A percentile compares a stretch with the other conserved stretches of the same genome.
phyloP scores from a whole-genome alignment of 2,888 invertebrate species.

The Hirtodrosophila trivittata region DNA sequence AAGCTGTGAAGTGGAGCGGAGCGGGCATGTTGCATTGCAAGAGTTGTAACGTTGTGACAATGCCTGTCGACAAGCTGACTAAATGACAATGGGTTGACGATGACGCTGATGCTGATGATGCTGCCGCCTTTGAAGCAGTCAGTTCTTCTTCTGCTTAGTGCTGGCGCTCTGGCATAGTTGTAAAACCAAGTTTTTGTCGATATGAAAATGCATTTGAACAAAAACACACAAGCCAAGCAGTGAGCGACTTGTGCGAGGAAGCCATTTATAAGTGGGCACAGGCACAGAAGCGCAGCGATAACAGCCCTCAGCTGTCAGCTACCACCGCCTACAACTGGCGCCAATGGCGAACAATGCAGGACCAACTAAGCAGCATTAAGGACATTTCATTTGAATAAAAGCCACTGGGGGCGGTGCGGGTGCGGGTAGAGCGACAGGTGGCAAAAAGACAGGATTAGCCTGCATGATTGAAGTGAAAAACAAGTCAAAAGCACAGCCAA shows the following conservation, averaged over 20 bases:
- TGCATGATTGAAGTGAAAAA: conserved; percentile 50
- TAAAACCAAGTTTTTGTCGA: conserved; percentile 70
- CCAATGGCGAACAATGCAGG: conserved; percentile 59
- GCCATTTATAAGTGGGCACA: conserved; percentile 39
- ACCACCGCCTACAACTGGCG: conserved; percentile 35
- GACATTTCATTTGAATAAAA: conserved; percentile 67
- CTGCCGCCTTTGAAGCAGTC: conserved; percentile 47
- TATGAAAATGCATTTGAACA: conserved; percentile 73
- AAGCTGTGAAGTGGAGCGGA: conserved; percentile 25
- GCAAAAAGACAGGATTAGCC: conserved; percentile 45
- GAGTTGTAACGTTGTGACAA: conserved; percentile 75
- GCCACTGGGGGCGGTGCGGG: background rate
- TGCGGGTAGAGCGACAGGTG: conserved; percentile 61
- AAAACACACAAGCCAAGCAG: conserved; percentile 27
- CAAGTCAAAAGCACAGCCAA: conserved; percentile 21
- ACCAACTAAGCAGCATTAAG: conserved; percentile 73
- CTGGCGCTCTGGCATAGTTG: conserved; percentile 44
- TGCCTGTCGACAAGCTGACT: conserved; percentile 75
- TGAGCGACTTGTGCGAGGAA: too few relatives aligned
- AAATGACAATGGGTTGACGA: conserved; percentile 66
- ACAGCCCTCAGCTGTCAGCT: conserved; percentile 45
- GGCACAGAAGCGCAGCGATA: conserved; percentile 32
- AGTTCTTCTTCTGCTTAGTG: conserved; percentile 27
- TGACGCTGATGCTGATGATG: conserved; percentile 10
- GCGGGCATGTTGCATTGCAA: conserved; percentile 61